phyloP scores from a whole-genome alignment of 2,113 vertebrate genomes.

The Charina bottae region DNA sequence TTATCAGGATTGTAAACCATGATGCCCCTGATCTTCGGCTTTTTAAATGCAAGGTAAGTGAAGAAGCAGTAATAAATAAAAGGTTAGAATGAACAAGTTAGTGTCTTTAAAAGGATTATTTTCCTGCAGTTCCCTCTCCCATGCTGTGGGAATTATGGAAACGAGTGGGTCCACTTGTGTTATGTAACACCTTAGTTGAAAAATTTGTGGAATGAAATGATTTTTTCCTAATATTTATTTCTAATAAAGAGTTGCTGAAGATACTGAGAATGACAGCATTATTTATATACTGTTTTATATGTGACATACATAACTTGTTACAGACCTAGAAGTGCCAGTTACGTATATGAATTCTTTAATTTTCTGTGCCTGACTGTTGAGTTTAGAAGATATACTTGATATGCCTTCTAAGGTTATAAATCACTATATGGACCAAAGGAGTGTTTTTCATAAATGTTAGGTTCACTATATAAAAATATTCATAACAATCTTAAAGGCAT shows the following conservation, averaged over 20 bases:
- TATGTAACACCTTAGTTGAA: constrained; percentile 4
- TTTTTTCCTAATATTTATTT: background rate
- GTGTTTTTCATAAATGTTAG: background rate
- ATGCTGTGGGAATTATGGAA: constrained; percentile 35
- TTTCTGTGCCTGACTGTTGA: background rate
- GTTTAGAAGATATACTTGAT: background rate
- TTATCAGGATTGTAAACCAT: background rate
- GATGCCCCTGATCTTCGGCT: background rate
- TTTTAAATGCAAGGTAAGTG: background rate
- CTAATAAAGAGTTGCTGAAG: background rate
- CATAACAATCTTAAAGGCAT: background rate
- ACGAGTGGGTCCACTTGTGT: constrained; percentile 14
- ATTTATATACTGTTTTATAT: background rate
- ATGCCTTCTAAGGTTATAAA: background rate
- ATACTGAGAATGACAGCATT: background rate
- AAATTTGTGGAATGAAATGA: constrained; percentile 15
- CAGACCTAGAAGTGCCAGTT: background rate
- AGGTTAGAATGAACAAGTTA: background rate
- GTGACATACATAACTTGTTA: background rate
- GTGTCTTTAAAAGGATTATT: background rate
- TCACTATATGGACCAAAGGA: background rate
- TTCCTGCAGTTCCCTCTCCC: constrained; percentile 2
- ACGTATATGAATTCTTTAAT: background rate
- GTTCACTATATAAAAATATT: background rate
- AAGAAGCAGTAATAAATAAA: background rate